Conservation (phyloP, 2,888 invertebrate genomes). For the Callimorpha dominula region DNA sequence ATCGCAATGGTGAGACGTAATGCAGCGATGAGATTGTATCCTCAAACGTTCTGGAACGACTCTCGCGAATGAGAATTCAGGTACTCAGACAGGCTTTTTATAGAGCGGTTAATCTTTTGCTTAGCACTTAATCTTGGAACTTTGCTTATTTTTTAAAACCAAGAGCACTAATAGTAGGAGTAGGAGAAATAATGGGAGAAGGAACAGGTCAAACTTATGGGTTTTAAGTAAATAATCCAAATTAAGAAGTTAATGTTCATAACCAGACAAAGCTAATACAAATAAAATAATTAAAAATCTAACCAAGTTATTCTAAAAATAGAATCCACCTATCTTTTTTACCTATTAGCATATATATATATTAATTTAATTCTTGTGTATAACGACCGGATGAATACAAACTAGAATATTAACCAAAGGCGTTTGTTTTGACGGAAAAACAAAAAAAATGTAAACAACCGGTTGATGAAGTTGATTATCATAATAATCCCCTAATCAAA, state of each 20-base stretch:
- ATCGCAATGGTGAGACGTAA: constrained; percentile 7
- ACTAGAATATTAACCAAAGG: constrained; percentile 42
- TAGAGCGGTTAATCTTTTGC: too few species aligned
- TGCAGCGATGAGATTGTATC: constrained; percentile 14
- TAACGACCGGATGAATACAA: constrained; percentile 37
- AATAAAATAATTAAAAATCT: not conserved
- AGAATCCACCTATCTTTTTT: constrained; percentile 20
- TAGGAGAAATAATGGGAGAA: not conserved
- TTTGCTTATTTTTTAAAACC: not conserved
- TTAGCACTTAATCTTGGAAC: too few species aligned
- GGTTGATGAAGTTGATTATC: constrained; percentile 53
- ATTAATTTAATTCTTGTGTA: constrained; percentile 18
- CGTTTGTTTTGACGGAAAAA: constrained; percentile 39
- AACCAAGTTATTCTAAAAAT: not conserved
- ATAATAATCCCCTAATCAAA: constrained; percentile 57
- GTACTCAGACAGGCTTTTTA: not conserved
- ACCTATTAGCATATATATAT: constrained; percentile 21
- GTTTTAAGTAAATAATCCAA: not conserved
- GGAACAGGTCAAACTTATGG: not conserved
- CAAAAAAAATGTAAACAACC: constrained; percentile 59
- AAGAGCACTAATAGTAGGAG: not conserved
- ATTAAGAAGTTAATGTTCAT: not conserved
- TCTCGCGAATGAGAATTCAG: not conserved
- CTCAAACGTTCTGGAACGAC: constrained; percentile 10
- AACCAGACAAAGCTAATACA: not conserved